Conservation (phyloP, 2,888 invertebrate genomes). For the Drosophila cracens region DNA sequence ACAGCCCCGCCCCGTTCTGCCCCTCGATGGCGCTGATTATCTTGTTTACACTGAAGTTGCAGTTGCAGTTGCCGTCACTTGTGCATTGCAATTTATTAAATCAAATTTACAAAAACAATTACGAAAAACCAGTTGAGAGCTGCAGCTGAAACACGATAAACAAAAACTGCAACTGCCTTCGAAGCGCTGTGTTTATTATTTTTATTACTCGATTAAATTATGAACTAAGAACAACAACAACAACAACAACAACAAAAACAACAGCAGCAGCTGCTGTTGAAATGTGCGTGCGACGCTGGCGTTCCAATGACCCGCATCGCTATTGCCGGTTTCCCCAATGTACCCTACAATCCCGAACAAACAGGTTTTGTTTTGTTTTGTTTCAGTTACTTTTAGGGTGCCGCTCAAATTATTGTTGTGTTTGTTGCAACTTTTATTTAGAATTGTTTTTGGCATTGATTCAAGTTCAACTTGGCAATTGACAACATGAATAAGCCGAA, state of each 20-base stretch:
- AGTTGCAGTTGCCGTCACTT: slow-evolving; percentile 42
- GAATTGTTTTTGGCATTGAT: slow-evolving; percentile 75
- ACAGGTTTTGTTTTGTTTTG: slow-evolving; percentile 15
- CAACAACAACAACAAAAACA: slow-evolving; percentile 21
- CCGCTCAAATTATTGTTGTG: slow-evolving; percentile 54
- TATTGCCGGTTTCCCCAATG: slow-evolving; percentile 12
- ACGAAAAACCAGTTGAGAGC: slow-evolving; percentile 61
- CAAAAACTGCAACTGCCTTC: slow-evolving; percentile 31
- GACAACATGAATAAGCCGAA: slow-evolving; percentile 64
- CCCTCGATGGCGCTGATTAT: slow-evolving; percentile 65
- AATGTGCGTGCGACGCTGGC: slow-evolving; percentile 79
- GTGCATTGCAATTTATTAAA: slow-evolving; percentile 70
- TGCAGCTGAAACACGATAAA: slow-evolving; percentile 28
- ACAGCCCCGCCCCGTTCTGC: slow-evolving; percentile 42
- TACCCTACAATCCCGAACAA: slow-evolving; percentile 12
- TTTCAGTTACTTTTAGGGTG: slow-evolving; percentile 49
- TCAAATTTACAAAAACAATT: slow-evolving; percentile 60
- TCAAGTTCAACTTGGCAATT: slow-evolving; percentile 71
- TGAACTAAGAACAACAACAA: slow-evolving; percentile 45
- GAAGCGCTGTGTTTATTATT: slow-evolving; percentile 52
- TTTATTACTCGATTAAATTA: slow-evolving; percentile 73
- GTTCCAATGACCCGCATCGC: slow-evolving; percentile 80
- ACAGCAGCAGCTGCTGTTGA: slow-evolving; percentile 30
- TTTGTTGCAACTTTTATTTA: slow-evolving; percentile 53
- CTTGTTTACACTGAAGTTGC: slow-evolving; percentile 75